Percentiles rank a stretch among this genome's conserved stretches.
These are phyloP conservation scores for Volucella inanis DNA, from an alignment of 2,888 invertebrate species.

Conservation along the genomic window DNA sequence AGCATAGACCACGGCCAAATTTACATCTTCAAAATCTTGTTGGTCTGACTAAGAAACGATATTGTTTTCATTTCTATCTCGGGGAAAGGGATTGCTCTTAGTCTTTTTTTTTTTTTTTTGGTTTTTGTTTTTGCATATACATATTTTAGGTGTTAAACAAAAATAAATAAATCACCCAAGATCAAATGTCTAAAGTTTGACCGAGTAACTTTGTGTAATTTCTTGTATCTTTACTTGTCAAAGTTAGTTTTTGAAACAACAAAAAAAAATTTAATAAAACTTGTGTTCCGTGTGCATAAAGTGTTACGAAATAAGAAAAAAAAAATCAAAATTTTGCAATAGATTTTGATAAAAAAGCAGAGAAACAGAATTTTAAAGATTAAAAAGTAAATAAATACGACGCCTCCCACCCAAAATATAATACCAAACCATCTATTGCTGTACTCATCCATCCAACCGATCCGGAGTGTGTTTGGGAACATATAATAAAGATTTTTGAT, in stretches of 20 bases:
- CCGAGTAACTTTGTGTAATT: slow-evolving; percentile 10
- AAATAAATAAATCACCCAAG: no score
- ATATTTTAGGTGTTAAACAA: not conserved
- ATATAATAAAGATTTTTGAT: slow-evolving; percentile 4
- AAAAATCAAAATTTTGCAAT: slow-evolving; percentile 16
- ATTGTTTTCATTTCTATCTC: slow-evolving; percentile 20
- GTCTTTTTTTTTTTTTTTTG: not conserved
- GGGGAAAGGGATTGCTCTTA: slow-evolving; percentile 22
- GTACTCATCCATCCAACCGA: slow-evolving; percentile 62
- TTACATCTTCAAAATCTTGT: slow-evolving; percentile 66
- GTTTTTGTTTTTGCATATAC: slow-evolving; percentile 8
- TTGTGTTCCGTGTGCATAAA: slow-evolving; percentile 72
- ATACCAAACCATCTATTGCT: slow-evolving; percentile 43
- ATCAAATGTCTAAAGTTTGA: no score
- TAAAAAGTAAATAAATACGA: slow-evolving; percentile 57
- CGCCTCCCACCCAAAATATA: slow-evolving; percentile 27
- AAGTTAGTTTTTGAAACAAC: not conserved
- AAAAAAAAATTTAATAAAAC: not conserved
- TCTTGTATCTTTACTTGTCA: slow-evolving; percentile 3
- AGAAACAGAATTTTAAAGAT: slow-evolving; percentile 29
- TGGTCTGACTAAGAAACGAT: slow-evolving; percentile 26
- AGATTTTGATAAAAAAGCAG: slow-evolving; percentile 9
- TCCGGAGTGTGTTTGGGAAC: slow-evolving; percentile 30
- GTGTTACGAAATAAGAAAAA: slow-evolving; percentile 69
- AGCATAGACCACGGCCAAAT: slow-evolving; percentile 76